Conservation (phyloP, 64 coral and sea anemone species). For the Actinia equina region DNA sequence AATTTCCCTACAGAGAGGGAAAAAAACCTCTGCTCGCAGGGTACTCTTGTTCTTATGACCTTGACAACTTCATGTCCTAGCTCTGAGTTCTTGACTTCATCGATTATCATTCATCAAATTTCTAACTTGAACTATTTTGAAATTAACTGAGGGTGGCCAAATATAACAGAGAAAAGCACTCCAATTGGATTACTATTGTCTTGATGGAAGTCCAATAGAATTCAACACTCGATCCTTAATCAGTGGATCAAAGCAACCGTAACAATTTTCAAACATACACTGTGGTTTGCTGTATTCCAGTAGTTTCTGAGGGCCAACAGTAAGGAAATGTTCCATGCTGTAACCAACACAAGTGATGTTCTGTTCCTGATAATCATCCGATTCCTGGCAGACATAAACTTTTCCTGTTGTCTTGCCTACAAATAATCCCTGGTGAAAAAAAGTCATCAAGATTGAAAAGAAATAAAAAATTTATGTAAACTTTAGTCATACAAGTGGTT, state of each 20-base stretch:
- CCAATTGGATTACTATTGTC: neutral
- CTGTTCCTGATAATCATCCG: constrained; percentile 91
- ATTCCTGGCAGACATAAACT: constrained; percentile 84
- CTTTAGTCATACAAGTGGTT: too few relatives aligned
- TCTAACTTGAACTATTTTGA: too few relatives aligned
- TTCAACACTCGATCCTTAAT: constrained; percentile 76
- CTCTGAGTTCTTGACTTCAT: too few relatives aligned
- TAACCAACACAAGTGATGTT: constrained; percentile 76
- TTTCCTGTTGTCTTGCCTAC: constrained; percentile 73
- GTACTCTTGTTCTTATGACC: too few relatives aligned
- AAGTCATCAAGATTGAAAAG: neutral
- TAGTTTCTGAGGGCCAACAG: constrained; percentile 65
- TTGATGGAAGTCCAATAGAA: constrained; percentile 43
- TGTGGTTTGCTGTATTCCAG: constrained; percentile 77
- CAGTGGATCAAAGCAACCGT: constrained; percentile 89
- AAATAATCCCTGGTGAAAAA: constrained; percentile 69
- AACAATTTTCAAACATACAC: constrained; percentile 89
- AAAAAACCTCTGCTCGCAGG: too few relatives aligned
- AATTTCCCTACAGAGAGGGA: too few relatives aligned
- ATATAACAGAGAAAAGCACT: too few relatives aligned
- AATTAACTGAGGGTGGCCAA: too few relatives aligned
- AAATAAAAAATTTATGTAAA: neutral
- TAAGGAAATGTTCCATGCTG: constrained; percentile 85
- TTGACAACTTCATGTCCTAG: too few relatives aligned
- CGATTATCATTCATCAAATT: too few relatives aligned